Conservation (phyloP, 2,113 vertebrate genomes). For the Serinus canaria region DNA sequence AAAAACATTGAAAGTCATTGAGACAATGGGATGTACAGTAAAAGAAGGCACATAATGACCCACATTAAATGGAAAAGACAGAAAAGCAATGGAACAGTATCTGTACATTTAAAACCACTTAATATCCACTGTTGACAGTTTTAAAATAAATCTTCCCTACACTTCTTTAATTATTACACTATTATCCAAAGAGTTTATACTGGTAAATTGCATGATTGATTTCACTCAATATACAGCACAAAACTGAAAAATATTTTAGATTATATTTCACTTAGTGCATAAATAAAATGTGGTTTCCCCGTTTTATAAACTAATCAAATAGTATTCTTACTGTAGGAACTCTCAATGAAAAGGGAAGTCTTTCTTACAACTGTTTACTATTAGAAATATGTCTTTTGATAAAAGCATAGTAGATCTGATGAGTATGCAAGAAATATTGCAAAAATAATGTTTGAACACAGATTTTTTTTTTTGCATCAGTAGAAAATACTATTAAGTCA, state of each 20-base stretch:
- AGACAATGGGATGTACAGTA: constrained; percentile 44
- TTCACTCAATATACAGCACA: not conserved
- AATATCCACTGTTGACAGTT: not conserved
- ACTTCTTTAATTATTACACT: not conserved
- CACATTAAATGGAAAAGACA: not conserved
- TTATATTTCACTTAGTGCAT: not conserved
- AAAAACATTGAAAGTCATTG: constrained; percentile 36
- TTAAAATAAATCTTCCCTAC: not conserved
- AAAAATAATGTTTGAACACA: not conserved
- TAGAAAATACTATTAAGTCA: not conserved
- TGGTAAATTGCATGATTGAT: not conserved
- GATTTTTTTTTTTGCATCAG: not conserved
- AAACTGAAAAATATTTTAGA: not conserved
- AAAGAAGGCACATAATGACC: not conserved
- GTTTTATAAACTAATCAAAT: not conserved
- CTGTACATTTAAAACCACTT: not conserved
- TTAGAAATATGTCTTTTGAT: not conserved
- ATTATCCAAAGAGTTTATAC: not conserved
- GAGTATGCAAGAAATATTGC: not conserved
- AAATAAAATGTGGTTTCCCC: not conserved
- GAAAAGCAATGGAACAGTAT: not conserved
- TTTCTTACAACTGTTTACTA: not conserved
- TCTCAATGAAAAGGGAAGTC: not conserved
- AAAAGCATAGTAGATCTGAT: not conserved
- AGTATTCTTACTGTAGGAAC: not conserved